Percentiles rank a stretch among this genome's conserved stretches.
Conservation (phyloP, 2,888 invertebrate genomes). For the Homarus gammarus region DNA sequence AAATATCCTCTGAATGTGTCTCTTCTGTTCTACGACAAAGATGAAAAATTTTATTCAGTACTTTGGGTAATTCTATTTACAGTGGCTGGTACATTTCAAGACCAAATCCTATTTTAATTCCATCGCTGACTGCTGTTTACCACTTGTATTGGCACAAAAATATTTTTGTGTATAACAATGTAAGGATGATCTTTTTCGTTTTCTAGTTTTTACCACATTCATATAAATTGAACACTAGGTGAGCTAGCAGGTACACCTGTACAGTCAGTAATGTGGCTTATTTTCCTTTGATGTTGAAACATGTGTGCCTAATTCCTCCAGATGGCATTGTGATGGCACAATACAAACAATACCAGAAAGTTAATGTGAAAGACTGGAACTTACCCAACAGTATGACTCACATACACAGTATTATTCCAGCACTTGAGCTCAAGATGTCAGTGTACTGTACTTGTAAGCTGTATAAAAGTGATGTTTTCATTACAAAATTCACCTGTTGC, state of each 20-base stretch:
- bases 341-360: too few relatives aligned
- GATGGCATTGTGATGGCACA: too few relatives aligned
- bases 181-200: too few relatives aligned
- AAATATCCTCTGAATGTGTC: neutral
- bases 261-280: too few relatives aligned
- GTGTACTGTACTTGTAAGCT: neutral
- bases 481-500: neutral
- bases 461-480: neutral
- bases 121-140: neutral
- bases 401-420: neutral
- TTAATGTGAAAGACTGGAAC: neutral
- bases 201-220: too few relatives aligned
- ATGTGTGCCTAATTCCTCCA: too few relatives aligned
- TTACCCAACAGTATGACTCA: neutral
- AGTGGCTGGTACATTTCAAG: too few relatives aligned
- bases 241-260: too few relatives aligned
- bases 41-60: neutral
- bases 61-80: neutral
- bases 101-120: neutral
- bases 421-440: neutral
- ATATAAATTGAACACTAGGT: too few relatives aligned
- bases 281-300: too few relatives aligned
- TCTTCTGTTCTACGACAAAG: neutral
- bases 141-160: too few relatives aligned
- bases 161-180: too few relatives aligned